Base-by-base conservation (phyloP, 2,888 invertebrate genomes). In the Aphodius sticticus region DNA sequence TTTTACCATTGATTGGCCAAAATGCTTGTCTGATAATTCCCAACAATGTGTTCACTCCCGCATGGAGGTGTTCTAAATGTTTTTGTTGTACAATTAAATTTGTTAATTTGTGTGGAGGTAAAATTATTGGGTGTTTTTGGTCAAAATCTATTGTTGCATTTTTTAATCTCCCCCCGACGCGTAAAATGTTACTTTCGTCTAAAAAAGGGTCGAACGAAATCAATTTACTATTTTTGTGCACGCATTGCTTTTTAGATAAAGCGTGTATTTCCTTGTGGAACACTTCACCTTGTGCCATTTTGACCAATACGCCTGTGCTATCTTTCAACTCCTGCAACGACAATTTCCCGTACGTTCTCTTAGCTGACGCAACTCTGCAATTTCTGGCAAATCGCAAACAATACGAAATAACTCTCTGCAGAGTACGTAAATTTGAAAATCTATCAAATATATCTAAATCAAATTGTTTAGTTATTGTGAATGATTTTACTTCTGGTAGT, bases 51-150 rank as follows among this genome's bases (percentile, higher is more conserved):
- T 77, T 69, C n/a, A 15, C 37, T 9, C 77, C 70, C 6, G 70
- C 70, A 70, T 77, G 70, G 6, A 76, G n/a, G 14, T 76, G 16
- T 26, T 53, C 12, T 69, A 77, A 77, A 77, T 70, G 77, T 70
- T 77, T 76, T 9, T 77, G 70, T 36, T 0, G 26, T 70, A 77
- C 70, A 7, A 71, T 70, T 35, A 77, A 16, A 26, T 77, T 7
- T 0, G 37, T 71, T 9, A 77, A 37, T 77, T 15, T 70, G 35
- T 77, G 77, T 37, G n/a, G 74, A 2, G 75, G 78, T 69, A 78
- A 78, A 16, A 74, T 69, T 15, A 71, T 78, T 7, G 53, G 74
- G 15, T 78, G 69, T 72, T 78, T 75, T 0, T 72, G 26, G 12
- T 71, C 26, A 74, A 72, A 78, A 70, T 78, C 72, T 0, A 78